A percentile compares a stretch with the other conserved stretches of the same genome.
Evolutionary conservation across 64 coral and sea anemone genomes (phyloP).

Genomic region (Hydrozoanthus tunicans): DNA sequence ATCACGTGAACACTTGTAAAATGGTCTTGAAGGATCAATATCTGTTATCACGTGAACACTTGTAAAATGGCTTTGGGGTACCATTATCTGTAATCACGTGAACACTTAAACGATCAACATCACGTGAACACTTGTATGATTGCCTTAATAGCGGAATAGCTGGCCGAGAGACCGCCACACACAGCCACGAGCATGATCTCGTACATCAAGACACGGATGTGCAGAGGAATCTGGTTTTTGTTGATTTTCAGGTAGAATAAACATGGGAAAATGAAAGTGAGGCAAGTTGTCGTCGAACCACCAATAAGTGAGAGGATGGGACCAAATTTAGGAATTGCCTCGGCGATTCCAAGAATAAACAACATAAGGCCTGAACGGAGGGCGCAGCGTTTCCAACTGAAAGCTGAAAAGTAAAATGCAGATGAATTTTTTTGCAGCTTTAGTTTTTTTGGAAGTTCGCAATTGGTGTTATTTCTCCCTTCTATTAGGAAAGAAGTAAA

Average conservation of each 20-base stretch:
- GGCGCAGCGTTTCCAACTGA: constrained; percentile 70
- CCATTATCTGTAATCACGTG: no score
- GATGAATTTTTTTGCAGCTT: no score
- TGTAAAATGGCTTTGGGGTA: no score
- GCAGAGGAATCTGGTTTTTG: constrained; percentile 59
- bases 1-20: no score
- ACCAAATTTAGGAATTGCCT: constrained; percentile 89
- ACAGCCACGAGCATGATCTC: constrained; percentile 77
- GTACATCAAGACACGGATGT: constrained; percentile 80
- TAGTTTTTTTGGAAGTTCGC: not conserved
- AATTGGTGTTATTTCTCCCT: no score
- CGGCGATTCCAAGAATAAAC: constrained; percentile 78
- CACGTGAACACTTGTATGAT: constrained; percentile 72
- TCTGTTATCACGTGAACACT: no score
- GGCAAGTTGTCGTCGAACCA: constrained; percentile 73
- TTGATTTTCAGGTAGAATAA: constrained; percentile 82
- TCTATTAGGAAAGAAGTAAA: no score
- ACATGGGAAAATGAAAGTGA: constrained; percentile 94
- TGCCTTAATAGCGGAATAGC: constrained; percentile 80
- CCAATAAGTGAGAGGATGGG: constrained; percentile 92
- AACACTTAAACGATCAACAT: not conserved
- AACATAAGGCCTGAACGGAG: constrained; percentile 79
- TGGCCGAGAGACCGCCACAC: constrained; percentile 73
- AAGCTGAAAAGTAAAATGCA: constrained; percentile 16
- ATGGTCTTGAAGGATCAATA: no score